Evolutionary conservation across 1,140 invertebrate species (phyloP).

Genomic region (Caligus rogercresseyi): DNA sequence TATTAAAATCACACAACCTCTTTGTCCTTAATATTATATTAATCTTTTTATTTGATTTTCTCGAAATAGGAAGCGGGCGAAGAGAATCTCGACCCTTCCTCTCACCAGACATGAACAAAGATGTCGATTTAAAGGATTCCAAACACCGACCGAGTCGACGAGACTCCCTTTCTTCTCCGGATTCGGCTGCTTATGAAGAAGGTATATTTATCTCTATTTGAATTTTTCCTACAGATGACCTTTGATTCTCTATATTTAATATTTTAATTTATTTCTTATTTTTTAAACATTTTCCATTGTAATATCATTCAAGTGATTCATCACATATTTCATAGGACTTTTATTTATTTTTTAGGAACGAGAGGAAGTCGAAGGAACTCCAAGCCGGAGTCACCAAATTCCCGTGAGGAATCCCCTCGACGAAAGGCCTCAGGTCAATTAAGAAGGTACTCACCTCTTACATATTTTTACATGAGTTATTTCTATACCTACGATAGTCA

Average conservation of each 20-base stretch:
- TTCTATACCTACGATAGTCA: not conserved
- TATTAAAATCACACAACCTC: not conserved
- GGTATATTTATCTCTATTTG: not conserved
- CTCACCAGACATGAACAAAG: conserved; percentile 40
- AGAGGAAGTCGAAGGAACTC: conserved; percentile 46
- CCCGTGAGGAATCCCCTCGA: conserved; percentile 35
- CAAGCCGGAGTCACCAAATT: conserved; percentile 54
- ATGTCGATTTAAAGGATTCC: conserved; percentile 1
- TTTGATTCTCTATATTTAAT: not conserved
- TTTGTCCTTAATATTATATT: not conserved
- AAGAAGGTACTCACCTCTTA: not conserved
- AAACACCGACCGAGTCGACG: conserved; percentile 38
- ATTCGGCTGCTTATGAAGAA: conserved; percentile 43
- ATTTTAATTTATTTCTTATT: not conserved
- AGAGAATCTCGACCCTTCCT: conserved; percentile 58
- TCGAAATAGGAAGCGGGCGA: conserved; percentile 32
- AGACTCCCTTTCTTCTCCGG: conserved; percentile 61
- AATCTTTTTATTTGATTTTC: conserved; percentile 18
- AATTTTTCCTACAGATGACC: not conserved
- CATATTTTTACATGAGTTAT: too few species aligned
- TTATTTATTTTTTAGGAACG: too few species aligned
- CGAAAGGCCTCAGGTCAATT: not conserved
- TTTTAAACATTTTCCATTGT: not conserved
- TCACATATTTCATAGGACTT: conserved; percentile 22
- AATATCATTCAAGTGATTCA: not conserved